These are phyloP conservation scores for Apocrypta bakeri DNA, from an alignment of 1,140 invertebrate species.

Conservation along the genomic window DNA sequence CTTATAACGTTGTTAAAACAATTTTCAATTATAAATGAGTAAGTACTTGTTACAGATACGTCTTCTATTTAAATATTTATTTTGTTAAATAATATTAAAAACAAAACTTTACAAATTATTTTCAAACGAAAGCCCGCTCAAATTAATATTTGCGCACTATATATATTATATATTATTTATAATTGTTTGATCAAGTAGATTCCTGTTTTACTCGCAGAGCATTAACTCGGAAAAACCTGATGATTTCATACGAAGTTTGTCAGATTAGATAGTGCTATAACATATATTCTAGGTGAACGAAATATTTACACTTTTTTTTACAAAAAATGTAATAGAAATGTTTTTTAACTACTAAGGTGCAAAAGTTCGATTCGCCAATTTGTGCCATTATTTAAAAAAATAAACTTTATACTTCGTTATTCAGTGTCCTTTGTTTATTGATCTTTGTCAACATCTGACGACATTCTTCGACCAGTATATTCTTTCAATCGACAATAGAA, in stretches of 20 bases:
- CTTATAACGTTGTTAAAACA: slow-evolving; percentile 1
- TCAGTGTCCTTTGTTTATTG: neutral
- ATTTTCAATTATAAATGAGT: slow-evolving; percentile 27
- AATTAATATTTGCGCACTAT: no score
- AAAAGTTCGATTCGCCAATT: neutral
- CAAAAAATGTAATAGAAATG: neutral
- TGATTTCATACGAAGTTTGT: neutral
- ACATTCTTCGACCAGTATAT: neutral
- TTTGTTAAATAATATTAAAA: neutral
- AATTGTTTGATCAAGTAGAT: neutral
- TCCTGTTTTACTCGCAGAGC: neutral
- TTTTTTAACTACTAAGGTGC: neutral
- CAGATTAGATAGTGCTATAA: neutral
- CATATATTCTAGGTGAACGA: neutral
- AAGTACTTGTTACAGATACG: neutral
- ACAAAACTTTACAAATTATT: neutral
- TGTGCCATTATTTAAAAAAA: neutral
- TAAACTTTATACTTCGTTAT: neutral
- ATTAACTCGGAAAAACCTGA: neutral
- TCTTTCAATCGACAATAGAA: neutral
- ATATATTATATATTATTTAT: no score
- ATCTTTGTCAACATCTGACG: neutral
- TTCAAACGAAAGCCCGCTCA: no score
- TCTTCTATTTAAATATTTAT: slow-evolving; percentile 5
- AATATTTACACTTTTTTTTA: no score